These are phyloP conservation scores for Crocuta crocuta DNA, from an alignment of 2,113 vertebrate genomes.

Conservation along the genomic window DNA sequence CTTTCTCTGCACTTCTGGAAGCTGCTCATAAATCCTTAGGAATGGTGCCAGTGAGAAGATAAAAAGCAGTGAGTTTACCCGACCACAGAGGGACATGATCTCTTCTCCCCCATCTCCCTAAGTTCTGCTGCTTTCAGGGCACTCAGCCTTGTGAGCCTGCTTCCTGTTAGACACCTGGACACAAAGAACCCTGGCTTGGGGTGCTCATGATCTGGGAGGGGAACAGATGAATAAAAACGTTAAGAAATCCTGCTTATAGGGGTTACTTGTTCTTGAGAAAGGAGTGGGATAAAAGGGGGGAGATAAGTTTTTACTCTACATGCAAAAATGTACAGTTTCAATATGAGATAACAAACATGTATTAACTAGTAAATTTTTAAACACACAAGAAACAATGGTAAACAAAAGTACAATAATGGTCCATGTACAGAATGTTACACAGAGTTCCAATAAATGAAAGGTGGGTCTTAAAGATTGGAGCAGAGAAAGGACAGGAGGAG, in stretches of 20 bases:
- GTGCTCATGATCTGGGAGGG: background rate
- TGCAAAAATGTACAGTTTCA: background rate
- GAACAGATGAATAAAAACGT: background rate
- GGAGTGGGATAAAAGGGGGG: background rate
- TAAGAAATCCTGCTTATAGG: background rate
- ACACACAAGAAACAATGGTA: background rate
- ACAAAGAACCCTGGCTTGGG: background rate
- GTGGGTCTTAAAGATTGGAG: background rate
- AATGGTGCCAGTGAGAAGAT: background rate
- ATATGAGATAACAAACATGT: background rate
- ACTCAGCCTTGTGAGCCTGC: background rate
- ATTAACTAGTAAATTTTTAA: background rate
- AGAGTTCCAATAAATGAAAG: background rate
- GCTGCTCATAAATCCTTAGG: constrained; percentile 93
- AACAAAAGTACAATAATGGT: background rate
- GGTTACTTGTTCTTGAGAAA: background rate
- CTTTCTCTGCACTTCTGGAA: constrained; percentile 93
- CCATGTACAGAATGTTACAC: background rate
- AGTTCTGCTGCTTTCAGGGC: background rate
- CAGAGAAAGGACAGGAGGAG: background rate
- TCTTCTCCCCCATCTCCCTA: background rate
- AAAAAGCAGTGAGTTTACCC: background rate
- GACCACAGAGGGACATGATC: background rate
- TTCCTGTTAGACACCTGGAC: background rate
- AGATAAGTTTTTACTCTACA: background rate